phyloP scores from a whole-genome alignment of 2,888 invertebrate species.

The Drosophila anceps region DNA sequence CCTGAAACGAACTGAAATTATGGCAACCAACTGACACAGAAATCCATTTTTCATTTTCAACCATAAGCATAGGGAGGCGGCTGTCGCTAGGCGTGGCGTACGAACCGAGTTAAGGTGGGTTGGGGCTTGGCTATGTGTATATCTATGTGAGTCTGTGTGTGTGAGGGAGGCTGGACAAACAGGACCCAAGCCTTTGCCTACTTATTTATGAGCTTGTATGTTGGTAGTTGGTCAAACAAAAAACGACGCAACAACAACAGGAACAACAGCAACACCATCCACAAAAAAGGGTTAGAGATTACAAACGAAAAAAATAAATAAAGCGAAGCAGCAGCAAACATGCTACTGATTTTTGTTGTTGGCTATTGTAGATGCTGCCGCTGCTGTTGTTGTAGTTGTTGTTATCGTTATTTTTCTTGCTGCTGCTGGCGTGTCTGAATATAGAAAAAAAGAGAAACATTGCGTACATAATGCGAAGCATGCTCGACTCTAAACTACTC shows the following conservation, averaged over 20 bases:
- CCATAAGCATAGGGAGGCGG: constrained; percentile 54
- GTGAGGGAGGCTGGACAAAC: constrained; percentile 14
- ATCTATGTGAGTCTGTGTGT: not conserved
- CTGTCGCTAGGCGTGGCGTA: constrained; percentile 38
- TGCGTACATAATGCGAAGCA: not conserved
- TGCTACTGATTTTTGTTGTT: constrained; percentile 61
- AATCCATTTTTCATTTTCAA: constrained; percentile 80
- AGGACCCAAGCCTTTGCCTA: constrained; percentile 67
- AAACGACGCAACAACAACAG: constrained; percentile 35
- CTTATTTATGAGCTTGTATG: constrained; percentile 78
- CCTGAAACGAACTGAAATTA: constrained; percentile 69
- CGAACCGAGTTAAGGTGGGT: not conserved
- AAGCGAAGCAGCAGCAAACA: constrained; percentile 70
- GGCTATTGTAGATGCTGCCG: constrained; percentile 29
- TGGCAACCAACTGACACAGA: constrained; percentile 81
- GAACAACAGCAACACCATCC: constrained; percentile 34
- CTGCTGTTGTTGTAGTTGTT: constrained; percentile 19
- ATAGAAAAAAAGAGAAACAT: constrained; percentile 14
- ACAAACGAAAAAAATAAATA: constrained; percentile 72
- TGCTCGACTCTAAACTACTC: constrained; percentile 28
- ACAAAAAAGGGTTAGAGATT: constrained; percentile 71
- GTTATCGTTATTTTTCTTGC: constrained; percentile 22
- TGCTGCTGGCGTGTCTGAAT: constrained; percentile 35
- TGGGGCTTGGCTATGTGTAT: not conserved
- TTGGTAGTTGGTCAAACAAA: constrained; percentile 75